These are phyloP conservation scores for Xylocopa sonorina DNA, from an alignment of 1,140 invertebrate species.

Conservation along the genomic window DNA sequence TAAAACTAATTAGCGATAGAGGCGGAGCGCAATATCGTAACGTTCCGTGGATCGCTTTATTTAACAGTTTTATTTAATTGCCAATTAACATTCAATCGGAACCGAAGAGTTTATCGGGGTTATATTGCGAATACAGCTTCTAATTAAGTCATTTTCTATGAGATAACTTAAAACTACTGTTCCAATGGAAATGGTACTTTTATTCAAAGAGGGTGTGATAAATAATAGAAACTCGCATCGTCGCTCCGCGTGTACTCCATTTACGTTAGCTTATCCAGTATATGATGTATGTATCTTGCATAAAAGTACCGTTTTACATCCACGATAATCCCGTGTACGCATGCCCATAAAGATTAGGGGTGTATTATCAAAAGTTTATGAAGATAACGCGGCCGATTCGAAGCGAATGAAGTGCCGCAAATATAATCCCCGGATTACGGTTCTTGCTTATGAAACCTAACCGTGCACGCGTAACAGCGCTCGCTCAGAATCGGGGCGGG, in stretches of 20 bases:
- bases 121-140: not conserved
- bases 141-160: not conserved
- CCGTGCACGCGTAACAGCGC: not conserved
- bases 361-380: not conserved
- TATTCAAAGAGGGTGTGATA: no score
- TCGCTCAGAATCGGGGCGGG: not conserved
- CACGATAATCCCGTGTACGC: not conserved
- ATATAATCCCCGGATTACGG: not conserved
- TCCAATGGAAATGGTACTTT: no score
- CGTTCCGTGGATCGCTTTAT: not conserved
- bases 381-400: not conserved
- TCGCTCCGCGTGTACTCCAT: not conserved
- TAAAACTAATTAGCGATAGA: not conserved
- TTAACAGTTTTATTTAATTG: constrained; percentile 14
- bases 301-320: not conserved
- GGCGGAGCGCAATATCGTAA: not conserved
- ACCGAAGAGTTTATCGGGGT: not conserved
- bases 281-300: no score
- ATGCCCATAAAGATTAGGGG: not conserved
- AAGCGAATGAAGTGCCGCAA: not conserved
- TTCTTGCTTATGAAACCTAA: not conserved
- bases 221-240: no score
- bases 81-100: constrained; percentile 2
- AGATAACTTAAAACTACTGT: no score
- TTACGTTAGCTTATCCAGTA: not conserved